Evolutionary conservation across 2,888 invertebrate species (phyloP), one percentile per base, ranked within the genome.

Genomic region (Sicus ferrugineus): DNA sequence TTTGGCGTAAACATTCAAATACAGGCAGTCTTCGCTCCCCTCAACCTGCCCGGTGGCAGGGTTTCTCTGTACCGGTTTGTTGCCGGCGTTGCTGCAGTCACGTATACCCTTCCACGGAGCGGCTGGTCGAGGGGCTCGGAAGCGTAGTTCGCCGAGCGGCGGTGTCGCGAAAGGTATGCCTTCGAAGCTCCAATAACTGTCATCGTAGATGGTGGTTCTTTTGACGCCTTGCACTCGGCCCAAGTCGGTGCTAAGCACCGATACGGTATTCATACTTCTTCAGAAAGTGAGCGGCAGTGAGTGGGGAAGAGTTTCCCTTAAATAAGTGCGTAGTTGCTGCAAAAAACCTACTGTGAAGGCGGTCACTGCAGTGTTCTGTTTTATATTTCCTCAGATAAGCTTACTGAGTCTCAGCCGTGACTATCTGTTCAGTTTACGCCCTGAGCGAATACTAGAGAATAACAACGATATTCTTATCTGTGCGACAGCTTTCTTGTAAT

Each of bases 61-160:
- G 72, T 78, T 77, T 23, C 75, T 73, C 70, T 76, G 80, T 19
- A 76, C 50, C 42, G 74, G 74, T 70, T 80, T 76, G 9, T 76
- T 72, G 3, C 77, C 75, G 2, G 74, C 68, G 62, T 71, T 46
- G 2, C 69, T 76, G 58, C 77, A 79, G 66, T 77, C 80, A 3
- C 64, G 76, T 16, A 74, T 68, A 0, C 81, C 86, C 1, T 67
- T 50, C 88, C 88, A 88, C n/a, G 80, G 73, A 3, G 74, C 71
- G 0, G 78, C 76, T 7, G 84, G 81, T 30, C 72, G 77, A 0
- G 88, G 87, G 30, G 78, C 76, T 58, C 72, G 76, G 19, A 81
- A 83, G 2, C 81, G 78, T 16, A 77, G 52, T 1, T 74, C 71
- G 1, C 78, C 78, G 3, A 82, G 2, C 0, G 81, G 81, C 1